These are phyloP conservation scores for Cryptomyrus ogoouensis DNA, from an alignment of 2,113 vertebrate genomes.

Conservation along the genomic window DNA sequence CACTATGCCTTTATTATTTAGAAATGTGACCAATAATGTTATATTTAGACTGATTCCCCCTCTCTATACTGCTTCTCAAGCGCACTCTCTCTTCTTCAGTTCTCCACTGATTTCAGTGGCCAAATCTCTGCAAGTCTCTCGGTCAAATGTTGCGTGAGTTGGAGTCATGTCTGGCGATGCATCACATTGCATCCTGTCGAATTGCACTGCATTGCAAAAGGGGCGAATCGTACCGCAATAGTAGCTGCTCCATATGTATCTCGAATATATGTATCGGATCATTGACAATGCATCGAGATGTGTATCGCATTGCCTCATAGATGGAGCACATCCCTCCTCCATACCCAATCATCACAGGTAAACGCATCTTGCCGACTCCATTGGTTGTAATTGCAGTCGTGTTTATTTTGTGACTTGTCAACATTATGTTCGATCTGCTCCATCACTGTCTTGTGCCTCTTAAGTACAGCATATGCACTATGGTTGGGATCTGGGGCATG, in stretches of 20 bases:
- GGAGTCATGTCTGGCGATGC: background rate
- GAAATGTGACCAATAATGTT: background rate
- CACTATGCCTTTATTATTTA: background rate
- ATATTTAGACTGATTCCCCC: background rate
- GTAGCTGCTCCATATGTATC: background rate
- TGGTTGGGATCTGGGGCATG: background rate
- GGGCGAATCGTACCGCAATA: background rate
- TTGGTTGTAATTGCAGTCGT: background rate
- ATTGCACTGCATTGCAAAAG: no score
- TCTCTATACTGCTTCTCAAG: no score
- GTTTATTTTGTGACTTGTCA: background rate
- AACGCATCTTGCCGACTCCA: background rate
- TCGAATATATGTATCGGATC: background rate
- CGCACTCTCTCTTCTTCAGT: background rate
- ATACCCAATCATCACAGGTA: background rate
- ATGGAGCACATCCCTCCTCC: background rate
- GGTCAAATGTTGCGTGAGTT: background rate
- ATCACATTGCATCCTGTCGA: background rate
- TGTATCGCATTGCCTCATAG: background rate
- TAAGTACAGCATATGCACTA: background rate
- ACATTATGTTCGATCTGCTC: background rate
- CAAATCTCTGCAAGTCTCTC: background rate
- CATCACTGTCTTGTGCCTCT: background rate
- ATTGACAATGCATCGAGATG: background rate
- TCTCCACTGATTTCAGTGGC: background rate